Conservation (phyloP, 1,140 invertebrate genomes). For the Drosophila aff. region DNA sequence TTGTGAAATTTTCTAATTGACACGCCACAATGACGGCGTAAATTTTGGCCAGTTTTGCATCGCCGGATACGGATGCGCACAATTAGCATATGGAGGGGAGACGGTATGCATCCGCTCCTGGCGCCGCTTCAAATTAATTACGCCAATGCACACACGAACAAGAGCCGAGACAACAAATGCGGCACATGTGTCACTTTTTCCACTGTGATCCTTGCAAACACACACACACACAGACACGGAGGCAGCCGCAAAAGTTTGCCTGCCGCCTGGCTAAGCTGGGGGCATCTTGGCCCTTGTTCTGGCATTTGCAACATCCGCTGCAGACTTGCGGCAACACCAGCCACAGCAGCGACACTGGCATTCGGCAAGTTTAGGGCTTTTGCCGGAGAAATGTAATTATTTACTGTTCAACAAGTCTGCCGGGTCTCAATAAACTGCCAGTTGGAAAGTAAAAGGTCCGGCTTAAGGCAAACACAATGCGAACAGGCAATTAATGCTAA, state of each 20-base stretch:
- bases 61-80: slow-evolving; percentile 63
- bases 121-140: slow-evolving; percentile 82
- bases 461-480: slow-evolving; percentile 33
- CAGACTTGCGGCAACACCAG: slow-evolving; percentile 59
- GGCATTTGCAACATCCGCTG: slow-evolving; percentile 76
- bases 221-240: not conserved
- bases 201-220: slow-evolving; percentile 32
- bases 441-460: slow-evolving; percentile 36
- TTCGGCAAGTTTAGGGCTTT: slow-evolving; percentile 15
- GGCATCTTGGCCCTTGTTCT: slow-evolving; percentile 59
- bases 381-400: slow-evolving; percentile 57
- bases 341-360: slow-evolving; percentile 22
- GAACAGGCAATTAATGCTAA: slow-evolving; percentile 52
- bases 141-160: slow-evolving; percentile 72
- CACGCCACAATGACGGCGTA: slow-evolving; percentile 34
- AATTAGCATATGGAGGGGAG: slow-evolving; percentile 66
- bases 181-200: slow-evolving; percentile 67
- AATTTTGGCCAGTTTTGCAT: slow-evolving; percentile 37
- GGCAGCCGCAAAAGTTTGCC: slow-evolving; percentile 64
- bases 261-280: slow-evolving; percentile 36
- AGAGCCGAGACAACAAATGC: slow-evolving; percentile 56
- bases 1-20: slow-evolving; percentile 59
- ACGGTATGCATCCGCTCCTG: slow-evolving; percentile 54
- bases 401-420: slow-evolving; percentile 66
- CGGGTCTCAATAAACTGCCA: slow-evolving; percentile 44